phyloP scores from a whole-genome alignment of 2,888 invertebrate species.

The Aplocera efformata region DNA sequence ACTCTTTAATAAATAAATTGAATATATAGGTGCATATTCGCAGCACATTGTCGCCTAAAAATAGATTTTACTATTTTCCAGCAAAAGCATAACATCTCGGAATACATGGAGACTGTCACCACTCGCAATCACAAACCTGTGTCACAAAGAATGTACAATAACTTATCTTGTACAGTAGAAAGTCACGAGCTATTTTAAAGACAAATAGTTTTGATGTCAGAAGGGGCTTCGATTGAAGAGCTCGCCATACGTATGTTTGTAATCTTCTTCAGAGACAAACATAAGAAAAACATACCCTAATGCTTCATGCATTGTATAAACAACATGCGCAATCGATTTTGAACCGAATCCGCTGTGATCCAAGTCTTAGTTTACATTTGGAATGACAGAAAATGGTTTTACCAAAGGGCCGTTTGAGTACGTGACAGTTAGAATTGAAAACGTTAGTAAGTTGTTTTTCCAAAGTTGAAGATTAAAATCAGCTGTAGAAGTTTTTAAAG shows the following conservation, averaged over 20 bases:
- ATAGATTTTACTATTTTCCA: no score
- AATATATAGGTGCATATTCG: no score
- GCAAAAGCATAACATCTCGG: background rate
- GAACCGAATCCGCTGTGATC: slow-evolving; percentile 25
- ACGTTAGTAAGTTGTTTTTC: slow-evolving; percentile 37
- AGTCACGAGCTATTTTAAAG: slow-evolving; percentile 69
- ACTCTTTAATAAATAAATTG: no score
- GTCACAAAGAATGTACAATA: slow-evolving; percentile 56
- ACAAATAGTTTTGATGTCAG: slow-evolving; percentile 72
- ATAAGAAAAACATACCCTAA: slow-evolving; percentile 69
- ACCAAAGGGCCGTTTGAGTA: slow-evolving; percentile 37
- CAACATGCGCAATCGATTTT: slow-evolving; percentile 21
- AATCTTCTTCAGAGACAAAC: slow-evolving; percentile 72
- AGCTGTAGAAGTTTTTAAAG: background rate
- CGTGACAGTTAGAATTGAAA: slow-evolving; percentile 49
- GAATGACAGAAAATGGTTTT: slow-evolving; percentile 7
- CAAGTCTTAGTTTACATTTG: slow-evolving; percentile 1
- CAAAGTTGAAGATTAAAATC: slow-evolving; percentile 15
- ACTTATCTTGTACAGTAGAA: slow-evolving; percentile 56
- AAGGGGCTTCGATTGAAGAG: slow-evolving; percentile 60
- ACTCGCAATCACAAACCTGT: slow-evolving; percentile 38
- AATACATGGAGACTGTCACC: slow-evolving; percentile 9
- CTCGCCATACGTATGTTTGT: slow-evolving; percentile 61
- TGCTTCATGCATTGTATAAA: slow-evolving; percentile 39
- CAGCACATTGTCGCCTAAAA: no score